Base-by-base conservation (phyloP, 1,140 invertebrate species). In the Pachyrhynchus sulphureomaculatus region DNA sequence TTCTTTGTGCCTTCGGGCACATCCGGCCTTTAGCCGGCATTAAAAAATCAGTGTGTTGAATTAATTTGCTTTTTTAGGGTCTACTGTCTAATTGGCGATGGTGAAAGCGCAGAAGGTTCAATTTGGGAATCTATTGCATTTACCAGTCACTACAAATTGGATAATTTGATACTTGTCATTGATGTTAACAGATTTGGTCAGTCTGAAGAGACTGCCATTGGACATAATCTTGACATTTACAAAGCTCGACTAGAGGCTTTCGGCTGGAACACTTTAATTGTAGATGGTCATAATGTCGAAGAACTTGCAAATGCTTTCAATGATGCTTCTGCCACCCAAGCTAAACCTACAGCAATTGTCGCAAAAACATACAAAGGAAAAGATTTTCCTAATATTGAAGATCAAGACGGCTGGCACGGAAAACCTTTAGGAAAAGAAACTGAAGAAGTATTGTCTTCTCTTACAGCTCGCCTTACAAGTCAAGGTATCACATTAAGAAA, bases 61-160 rank as follows among this genome's bases (percentile, higher is more conserved):
- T n/a, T n/a, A n/a, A n/a, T n/a, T n/a, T n/a, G n/a, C n/a, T n/a
- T n/a, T 42, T 41, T 39, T 26, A 54, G 96, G 69, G 92, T 94
- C 0, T 99, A 93, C 76, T 97, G 95, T 70, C 70, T 99, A 20
- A 86, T 99, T 58, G 98, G 98, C 33, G 98, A 99, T 82, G 97
- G 98, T 18, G 98, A 99, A 81, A 91, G 92, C 69, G 94, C 95
- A 1, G 98, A 99, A 82, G 98, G 98, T 61, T 96, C 94, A n/a
- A 87, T 99, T 61, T 99, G 97, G 97, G 97, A 99, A 80, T 95
- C 96, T 0, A 80, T 99, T 34, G 86, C 94, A 68, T 99, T 99
- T 80, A 91, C 94, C 39, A 90, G 91, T 45, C 83, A 90, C 74
- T 99, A 99, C 79, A 93, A 96, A 48, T 83, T 99, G 24, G 95